Percentiles rank a stretch among this genome's conserved stretches.
phyloP scores from a whole-genome alignment of 2,113 vertebrate species.

The Odocoileus hemionus region DNA sequence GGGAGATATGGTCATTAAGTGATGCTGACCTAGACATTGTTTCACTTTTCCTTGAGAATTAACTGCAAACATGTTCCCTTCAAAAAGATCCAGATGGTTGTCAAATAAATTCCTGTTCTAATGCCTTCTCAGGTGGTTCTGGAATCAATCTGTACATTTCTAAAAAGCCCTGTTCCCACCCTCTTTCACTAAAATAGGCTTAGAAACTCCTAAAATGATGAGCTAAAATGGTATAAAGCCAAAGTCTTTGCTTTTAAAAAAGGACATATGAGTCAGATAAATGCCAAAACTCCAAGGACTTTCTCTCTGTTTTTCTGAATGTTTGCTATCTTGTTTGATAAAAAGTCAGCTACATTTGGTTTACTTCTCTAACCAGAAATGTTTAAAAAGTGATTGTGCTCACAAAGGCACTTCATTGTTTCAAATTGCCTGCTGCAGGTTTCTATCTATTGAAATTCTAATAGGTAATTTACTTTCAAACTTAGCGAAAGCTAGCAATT shows the following conservation, averaged over 20 bases:
- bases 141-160: not conserved
- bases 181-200: not conserved
- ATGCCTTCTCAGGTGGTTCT: not conserved
- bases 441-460: constrained; percentile 45
- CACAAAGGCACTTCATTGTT: constrained; percentile 11
- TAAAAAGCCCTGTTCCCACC: not conserved
- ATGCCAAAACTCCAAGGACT: not conserved
- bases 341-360: not conserved
- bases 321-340: not conserved
- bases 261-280: not conserved
- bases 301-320: not conserved
- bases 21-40: constrained; percentile 59
- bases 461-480: constrained; percentile 51
- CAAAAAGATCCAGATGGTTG: not conserved
- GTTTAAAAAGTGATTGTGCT: constrained; percentile 26
- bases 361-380: constrained; percentile 29
- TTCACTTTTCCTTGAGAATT: constrained; percentile 40
- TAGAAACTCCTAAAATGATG: not conserved
- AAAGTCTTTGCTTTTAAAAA: not conserved
- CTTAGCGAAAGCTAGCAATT: constrained; percentile 34
- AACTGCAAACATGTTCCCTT: constrained; percentile 45
- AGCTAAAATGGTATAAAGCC: not conserved
- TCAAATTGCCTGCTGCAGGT: constrained; percentile 8
- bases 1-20: constrained; percentile 57
- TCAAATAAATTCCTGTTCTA: not conserved